Evolutionary conservation across 2,113 vertebrate species (phyloP).

Genomic region (Bos javanicus): DNA sequence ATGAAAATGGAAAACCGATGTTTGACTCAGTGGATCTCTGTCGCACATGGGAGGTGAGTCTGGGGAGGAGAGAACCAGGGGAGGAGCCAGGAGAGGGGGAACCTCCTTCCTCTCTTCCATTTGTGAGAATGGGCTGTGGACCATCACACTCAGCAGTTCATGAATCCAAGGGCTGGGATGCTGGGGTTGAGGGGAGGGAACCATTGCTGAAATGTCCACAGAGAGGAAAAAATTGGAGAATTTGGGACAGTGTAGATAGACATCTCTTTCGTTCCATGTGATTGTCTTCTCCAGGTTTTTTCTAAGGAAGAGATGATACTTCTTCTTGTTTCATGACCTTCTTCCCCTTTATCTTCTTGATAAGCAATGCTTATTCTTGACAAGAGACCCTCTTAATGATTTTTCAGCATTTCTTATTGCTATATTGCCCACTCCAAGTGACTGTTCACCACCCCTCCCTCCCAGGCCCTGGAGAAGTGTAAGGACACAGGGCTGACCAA

Average conservation of each 20-base stretch:
- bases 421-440: background rate
- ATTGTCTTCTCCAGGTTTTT: background rate
- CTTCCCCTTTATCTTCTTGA: too few relatives aligned
- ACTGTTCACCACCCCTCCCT: background rate
- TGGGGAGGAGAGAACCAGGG: background rate
- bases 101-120: background rate
- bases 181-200: rapidly evolving
- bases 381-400: rapidly evolving
- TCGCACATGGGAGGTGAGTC: slow-evolving; percentile 32
- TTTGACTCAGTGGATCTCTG: slow-evolving; percentile 24
- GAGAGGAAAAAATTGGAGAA: background rate
- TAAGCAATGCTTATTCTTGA: background rate
- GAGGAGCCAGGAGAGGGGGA: rapidly evolving
- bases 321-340: background rate
- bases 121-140: background rate
- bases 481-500: slow-evolving; percentile 83
- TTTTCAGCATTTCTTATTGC: background rate
- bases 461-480: slow-evolving; percentile 84
- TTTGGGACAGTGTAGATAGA: rapidly evolving
- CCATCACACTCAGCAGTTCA: too few relatives aligned
- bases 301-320: background rate
- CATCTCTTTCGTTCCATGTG: background rate
- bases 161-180: background rate
- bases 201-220: background rate
- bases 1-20: slow-evolving; percentile 64